Evolutionary conservation across 2,797 vertebrate species (phyloP), one percentile per base, ranked within the genome.

Genomic region (Notamacropus eugenii): DNA sequence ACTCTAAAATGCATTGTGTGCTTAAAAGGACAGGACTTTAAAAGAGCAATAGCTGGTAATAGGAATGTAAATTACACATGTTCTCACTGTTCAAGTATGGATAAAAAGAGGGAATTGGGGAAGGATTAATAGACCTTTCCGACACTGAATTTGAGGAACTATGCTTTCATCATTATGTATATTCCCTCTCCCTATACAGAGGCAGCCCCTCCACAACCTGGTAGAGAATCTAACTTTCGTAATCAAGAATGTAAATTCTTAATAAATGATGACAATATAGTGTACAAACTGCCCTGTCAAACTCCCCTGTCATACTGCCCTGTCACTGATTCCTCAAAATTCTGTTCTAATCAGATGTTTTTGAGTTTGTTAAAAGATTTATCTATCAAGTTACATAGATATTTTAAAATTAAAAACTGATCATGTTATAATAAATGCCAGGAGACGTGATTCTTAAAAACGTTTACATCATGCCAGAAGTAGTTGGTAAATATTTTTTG

Each of bases 341-440:
- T 95, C 94, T 93, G 82, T 58, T 95, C 90, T 95, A 93, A 90
- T 95, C 94, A 96, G 92, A 95, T 59, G 94, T 90, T 94, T 46
- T 0, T 27, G 95, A 90, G 94, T 97, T 90, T 94, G 54, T 92
- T 92, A 95, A 54, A 97, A 97, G 40, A 94, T 93, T 95, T 40
- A 95, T 40, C 96, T 96, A 93, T 82, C 27, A 97, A 91, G 74
- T 91, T 97, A 54, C 50, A 94, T 91, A 94, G 92, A n/a, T 94
- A 87, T 93, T 90, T 74, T 95, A 92, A 96, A 96, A 91, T 91
- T 54, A 96, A 97, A 95, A 95, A 94, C 90, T 50, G 57, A 97
- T 92, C 74, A 92, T 93, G 94, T 97, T 97, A 93, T 52, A 93
- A 97, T 0, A 97, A 96, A 95, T 67, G 56, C 90, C 95, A 96